Base-by-base conservation (phyloP, 2,888 invertebrate species). In the Thymelicus acteon region DNA sequence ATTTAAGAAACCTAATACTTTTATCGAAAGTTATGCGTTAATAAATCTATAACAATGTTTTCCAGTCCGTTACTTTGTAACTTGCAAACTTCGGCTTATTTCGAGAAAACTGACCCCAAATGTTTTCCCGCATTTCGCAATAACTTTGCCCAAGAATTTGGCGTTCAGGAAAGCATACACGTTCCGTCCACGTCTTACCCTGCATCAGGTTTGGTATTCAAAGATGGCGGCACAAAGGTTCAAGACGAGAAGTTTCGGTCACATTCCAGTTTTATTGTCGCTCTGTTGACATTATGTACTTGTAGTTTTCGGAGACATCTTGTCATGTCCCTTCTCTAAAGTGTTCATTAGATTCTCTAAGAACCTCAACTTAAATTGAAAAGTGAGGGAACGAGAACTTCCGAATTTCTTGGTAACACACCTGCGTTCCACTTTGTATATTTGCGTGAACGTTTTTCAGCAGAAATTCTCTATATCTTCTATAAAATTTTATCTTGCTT, bases 231-330 rank as follows among this genome's bases (percentile, higher is more conserved):
- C 31, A 19, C 63, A 58, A 64, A 60, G 60, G 64, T 10, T 10
- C 15, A 40, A 44, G 40, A 60, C 15, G 19, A 58, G 54, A 63
- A 69, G 63, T 63, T 61, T 60, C 60, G 70, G 49, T 47, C 48
- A 60, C 24, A 70, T 70, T 64, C 70, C 64, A 49, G 40, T 40
- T 58, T 37, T 31, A 58, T 24, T 31, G 13, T 44, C 13, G n/a
- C 68, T 69, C 57, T 69, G 69, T 69, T 58, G 63, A 48, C 63
- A 58, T 37, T 15, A 39, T 54, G 31, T 24, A 24, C 39, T n/a
- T 7, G 37, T 15, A 64, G 39, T 64, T 52, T 31, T 37, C 19
- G 37, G 15, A 48, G 31, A 48, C 57, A 13, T 39, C 8, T 58
- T 39, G 39, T 31, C 31, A 31, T 57, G 31, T 31, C 57, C 31